phyloP scores from a whole-genome alignment of 2,113 vertebrate genomes.

The Theristicus caerulescens region DNA sequence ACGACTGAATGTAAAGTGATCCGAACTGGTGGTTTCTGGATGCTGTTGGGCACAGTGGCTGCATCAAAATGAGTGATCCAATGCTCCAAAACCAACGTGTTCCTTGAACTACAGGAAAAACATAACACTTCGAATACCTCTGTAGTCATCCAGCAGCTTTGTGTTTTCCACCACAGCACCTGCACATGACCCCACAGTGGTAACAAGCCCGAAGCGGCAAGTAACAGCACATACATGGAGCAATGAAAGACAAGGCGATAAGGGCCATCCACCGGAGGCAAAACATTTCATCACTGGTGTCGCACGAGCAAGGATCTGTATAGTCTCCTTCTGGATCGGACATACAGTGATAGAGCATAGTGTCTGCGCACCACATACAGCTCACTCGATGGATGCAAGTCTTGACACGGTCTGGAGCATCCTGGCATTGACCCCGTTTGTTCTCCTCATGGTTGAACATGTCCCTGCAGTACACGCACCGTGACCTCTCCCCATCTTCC shows the following conservation, averaged over 20 bases:
- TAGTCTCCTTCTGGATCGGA: slow-evolving; percentile 99
- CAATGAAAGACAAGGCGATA: slow-evolving; percentile 90
- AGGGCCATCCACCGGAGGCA: slow-evolving; percentile 97
- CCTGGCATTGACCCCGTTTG: slow-evolving; percentile 90
- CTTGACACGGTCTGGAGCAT: slow-evolving; percentile 90
- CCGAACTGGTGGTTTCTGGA: slow-evolving; percentile 35
- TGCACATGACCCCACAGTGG: slow-evolving; percentile 88
- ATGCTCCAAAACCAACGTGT: slow-evolving; percentile 60
- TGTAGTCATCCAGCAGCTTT: slow-evolving; percentile 87
- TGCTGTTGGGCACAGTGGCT: slow-evolving; percentile 55
- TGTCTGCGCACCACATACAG: slow-evolving; percentile 99
- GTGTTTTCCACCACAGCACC: slow-evolving; percentile 96
- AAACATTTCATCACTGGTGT: slow-evolving; percentile 90
- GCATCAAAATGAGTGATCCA: slow-evolving; percentile 41
- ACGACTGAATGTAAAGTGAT: slow-evolving; percentile 4
- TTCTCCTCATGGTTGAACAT: slow-evolving; percentile 90
- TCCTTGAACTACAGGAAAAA: slow-evolving; percentile 55
- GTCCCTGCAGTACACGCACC: slow-evolving; percentile 94
- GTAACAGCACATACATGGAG: slow-evolving; percentile 99
- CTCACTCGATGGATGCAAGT: slow-evolving; percentile 91
- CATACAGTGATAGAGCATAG: slow-evolving; percentile 99
- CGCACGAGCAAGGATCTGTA: slow-evolving; percentile 96
- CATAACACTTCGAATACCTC: not conserved
- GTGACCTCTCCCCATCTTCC: slow-evolving; percentile 84
- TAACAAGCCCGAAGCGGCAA: slow-evolving; percentile 94